Evolutionary conservation across 92 coral and sea anemone genomes (phyloP).

Genomic region (Montipora capitata): DNA sequence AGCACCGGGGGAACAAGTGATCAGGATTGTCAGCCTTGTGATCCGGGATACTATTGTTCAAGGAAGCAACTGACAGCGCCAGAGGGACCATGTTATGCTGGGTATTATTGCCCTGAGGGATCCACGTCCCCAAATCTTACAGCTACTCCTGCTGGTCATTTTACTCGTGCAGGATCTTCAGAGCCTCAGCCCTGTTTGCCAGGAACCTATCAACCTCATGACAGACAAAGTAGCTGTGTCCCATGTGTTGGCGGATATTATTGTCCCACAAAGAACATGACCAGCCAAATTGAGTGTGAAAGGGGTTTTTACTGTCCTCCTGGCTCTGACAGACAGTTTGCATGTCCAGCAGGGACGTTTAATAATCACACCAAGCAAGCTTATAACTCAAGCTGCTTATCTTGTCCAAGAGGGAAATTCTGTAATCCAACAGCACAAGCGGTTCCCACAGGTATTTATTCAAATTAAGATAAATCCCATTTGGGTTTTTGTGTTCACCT

Average conservation of each 20-base stretch:
- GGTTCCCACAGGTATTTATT: slow-evolving; percentile 84
- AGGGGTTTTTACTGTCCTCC: slow-evolving; percentile 94
- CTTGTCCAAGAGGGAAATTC: slow-evolving; percentile 87
- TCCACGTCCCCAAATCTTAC: slow-evolving; percentile 87
- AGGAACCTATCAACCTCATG: slow-evolving; percentile 92
- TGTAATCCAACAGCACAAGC: slow-evolving; percentile 96
- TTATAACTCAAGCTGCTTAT: slow-evolving; percentile 90
- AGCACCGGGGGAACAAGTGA: slow-evolving; percentile 97
- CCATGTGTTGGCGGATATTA: slow-evolving; percentile 91
- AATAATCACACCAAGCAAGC: slow-evolving; percentile 85
- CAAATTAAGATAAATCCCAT: no score
- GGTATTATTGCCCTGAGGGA: slow-evolving; percentile 92
- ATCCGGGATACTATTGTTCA: slow-evolving; percentile 96
- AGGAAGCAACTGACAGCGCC: slow-evolving; percentile 85
- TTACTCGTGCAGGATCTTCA: slow-evolving; percentile 90
- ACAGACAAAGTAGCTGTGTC: slow-evolving; percentile 83
- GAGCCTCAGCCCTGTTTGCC: slow-evolving; percentile 96
- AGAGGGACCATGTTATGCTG: slow-evolving; percentile 95
- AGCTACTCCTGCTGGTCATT: slow-evolving; percentile 89
- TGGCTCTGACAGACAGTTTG: slow-evolving; percentile 92
- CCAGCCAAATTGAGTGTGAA: slow-evolving; percentile 65
- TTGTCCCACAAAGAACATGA: slow-evolving; percentile 95
- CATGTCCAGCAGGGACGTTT: slow-evolving; percentile 94
- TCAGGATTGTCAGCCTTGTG: slow-evolving; percentile 93
- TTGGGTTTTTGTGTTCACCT: no score